Evolutionary conservation across 2,888 invertebrate genomes (phyloP), one percentile per base, ranked within the genome.

Genomic region (Xestia sexstrigata): DNA sequence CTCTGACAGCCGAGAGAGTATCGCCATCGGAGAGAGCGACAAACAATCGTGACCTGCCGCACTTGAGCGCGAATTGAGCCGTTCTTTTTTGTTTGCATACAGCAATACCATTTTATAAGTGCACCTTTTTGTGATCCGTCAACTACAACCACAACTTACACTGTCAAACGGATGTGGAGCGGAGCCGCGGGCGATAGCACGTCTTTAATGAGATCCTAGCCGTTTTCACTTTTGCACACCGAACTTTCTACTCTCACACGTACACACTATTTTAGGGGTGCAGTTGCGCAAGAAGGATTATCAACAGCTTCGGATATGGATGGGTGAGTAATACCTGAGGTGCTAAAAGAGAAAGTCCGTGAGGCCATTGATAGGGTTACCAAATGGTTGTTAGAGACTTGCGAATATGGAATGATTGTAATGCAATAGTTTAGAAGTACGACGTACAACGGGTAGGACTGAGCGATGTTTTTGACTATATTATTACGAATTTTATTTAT

Each of bases 201-300:
- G 74, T 80, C 69, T 77, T 49, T 79, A 87, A 86, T 80, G 71
- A 85, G 75, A 85, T 88, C 89, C 88, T 85, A 85, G 83, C 17
- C 72, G 84, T 82, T 88, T 88, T 88, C 88, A 88, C 88, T 88
- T 89, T 88, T 88, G 84, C 66, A 45, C 74, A n/a, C 20, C 75
- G 65, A 72, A 94, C 95, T 95, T 95, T 95, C 95, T 95, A 94
- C 91, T 89, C 90, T 92, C 89, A 87, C 93, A 92, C 92, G 93
- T 91, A 89, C 68, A 75, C 47, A 76, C 70, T 45, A 47, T 73
- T 83, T 85, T 78, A 81, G 79, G 88, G 88, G 78, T 73, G 72
- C 86, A 76, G 87, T 92, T 93, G 91, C 92, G 92, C 91, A 92
- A 93, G 82, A 78, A 85, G 78, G 85, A 90, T 87, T 87, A 88